Base-by-base conservation (phyloP, 2,888 invertebrate genomes). In the Dione vanillae region DNA sequence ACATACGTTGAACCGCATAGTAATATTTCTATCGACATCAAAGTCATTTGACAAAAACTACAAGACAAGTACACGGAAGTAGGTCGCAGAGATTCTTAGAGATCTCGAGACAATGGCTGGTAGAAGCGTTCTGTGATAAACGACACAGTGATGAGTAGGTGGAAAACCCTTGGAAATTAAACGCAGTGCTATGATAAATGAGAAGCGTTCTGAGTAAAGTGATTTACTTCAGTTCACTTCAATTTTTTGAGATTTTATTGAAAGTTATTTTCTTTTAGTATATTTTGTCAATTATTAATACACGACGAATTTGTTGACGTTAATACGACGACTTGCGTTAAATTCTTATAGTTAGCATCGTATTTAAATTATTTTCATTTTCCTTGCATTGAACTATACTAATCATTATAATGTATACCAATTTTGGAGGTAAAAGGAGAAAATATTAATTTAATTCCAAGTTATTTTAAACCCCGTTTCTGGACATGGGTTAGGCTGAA, bases 51-150 rank as follows among this genome's bases (percentile, higher is more conserved):
- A 72, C 70, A 74, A 74, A 74, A 68, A 74, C 70, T 72, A 61
- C 41, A 59, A 66, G 65, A 70, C 74, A 75, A 76, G 71, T 74
- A 68, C 70, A 69, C 71, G 76, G 79, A 85, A 84, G 80, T 83
- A 80, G 85, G 85, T 83, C 85, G 80, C 82, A 79, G 77, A 79
- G 83, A 82, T 79, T 79, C 81, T 64, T 64, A 64, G 49, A 64
- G 49, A 64, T 64, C 61, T 78, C 81, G 83, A 90, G 88, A 89
- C 89, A 89, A 89, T 85, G 81, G 79, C 75, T 73, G 78, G 78
- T 78, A 79, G 80, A 78, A 80, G 79, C 80, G 80, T 80, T 78
- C 76, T 90, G 88, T 90, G 88, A 90, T 89, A 87, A 89, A 90
- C 85, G 88, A 86, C 83, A 79, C 78, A 70, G 79, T 79, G 85